These are phyloP conservation scores for Rhadinocentrus ornatus DNA, from an alignment of 2,797 vertebrate species.

Conservation along the genomic window DNA sequence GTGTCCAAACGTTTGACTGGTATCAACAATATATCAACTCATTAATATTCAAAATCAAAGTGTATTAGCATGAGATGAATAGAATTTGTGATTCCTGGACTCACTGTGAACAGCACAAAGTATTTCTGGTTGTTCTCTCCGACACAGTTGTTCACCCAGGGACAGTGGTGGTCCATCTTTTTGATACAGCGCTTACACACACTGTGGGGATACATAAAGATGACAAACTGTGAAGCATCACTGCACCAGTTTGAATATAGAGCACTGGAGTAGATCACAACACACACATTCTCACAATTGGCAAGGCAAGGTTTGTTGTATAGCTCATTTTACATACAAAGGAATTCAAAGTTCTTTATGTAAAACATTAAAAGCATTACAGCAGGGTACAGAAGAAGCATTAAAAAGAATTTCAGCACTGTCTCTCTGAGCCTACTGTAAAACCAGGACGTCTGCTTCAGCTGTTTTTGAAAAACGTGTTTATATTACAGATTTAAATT, in stretches of 20 bases:
- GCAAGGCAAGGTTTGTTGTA: not conserved
- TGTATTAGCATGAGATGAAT: not conserved
- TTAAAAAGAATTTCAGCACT: not conserved
- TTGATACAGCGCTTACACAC: conserved; percentile 98
- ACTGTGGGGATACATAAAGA: conserved; percentile 75
- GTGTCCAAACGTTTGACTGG: no score
- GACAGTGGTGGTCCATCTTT: conserved; percentile 99
- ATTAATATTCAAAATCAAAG: not conserved
- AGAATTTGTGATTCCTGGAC: conserved; percentile 60
- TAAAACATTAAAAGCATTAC: not conserved
- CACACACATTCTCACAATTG: not conserved
- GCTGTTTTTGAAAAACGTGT: not conserved
- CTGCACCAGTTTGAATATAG: not conserved
- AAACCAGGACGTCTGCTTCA: not conserved
- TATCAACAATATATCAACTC: no score
- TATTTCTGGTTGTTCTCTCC: conserved; percentile 99
- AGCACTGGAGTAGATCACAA: not conserved
- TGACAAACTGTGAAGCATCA: not conserved
- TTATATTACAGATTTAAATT: not conserved
- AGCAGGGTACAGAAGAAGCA: no score
- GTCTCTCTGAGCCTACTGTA: not conserved
- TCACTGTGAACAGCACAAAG: conserved; percentile 99
- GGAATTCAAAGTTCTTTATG: not conserved
- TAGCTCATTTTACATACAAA: not conserved
- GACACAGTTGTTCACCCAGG: conserved; percentile 99